Evolutionary conservation across 2,888 invertebrate genomes (phyloP).

Genomic region (Noctua janthina): DNA sequence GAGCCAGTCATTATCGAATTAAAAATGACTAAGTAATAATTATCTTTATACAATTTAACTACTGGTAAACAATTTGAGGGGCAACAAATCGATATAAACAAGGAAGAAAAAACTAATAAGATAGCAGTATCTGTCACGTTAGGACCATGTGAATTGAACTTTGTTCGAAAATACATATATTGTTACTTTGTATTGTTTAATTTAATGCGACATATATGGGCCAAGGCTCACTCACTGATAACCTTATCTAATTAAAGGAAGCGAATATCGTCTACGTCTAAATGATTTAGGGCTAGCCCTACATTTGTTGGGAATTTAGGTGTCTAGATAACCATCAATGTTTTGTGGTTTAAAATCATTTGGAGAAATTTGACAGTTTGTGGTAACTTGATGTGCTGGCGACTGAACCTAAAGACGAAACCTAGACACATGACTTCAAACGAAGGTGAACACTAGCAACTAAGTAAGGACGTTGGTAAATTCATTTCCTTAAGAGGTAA

Average conservation of each 20-base stretch:
- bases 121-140: conserved; percentile 40
- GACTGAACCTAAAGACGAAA: too few relatives aligned
- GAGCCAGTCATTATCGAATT: not conserved
- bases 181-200: conserved; percentile 42
- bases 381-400: too few relatives aligned
- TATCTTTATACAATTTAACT: not conserved
- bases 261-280: conserved; percentile 12
- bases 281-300: conserved; percentile 25
- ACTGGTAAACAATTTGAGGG: not conserved
- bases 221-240: conserved; percentile 63
- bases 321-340: not conserved
- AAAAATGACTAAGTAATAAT: not conserved
- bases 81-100: not conserved
- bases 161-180: conserved; percentile 48
- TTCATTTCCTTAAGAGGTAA: too few relatives aligned
- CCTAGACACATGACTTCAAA: too few relatives aligned
- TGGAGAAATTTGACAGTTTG: too few relatives aligned
- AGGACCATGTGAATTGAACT: conserved; percentile 60
- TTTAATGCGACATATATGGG: conserved; percentile 44
- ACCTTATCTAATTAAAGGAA: conserved; percentile 56
- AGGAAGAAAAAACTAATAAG: not conserved
- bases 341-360: too few relatives aligned
- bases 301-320: conserved; percentile 16
- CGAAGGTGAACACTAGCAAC: too few relatives aligned
- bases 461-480: too few relatives aligned